Percentiles rank a stretch among this genome's conserved stretches.
These are phyloP conservation scores for Agonopterix alstromeriana DNA, from an alignment of 2,888 invertebrate species.

Conservation along the genomic window DNA sequence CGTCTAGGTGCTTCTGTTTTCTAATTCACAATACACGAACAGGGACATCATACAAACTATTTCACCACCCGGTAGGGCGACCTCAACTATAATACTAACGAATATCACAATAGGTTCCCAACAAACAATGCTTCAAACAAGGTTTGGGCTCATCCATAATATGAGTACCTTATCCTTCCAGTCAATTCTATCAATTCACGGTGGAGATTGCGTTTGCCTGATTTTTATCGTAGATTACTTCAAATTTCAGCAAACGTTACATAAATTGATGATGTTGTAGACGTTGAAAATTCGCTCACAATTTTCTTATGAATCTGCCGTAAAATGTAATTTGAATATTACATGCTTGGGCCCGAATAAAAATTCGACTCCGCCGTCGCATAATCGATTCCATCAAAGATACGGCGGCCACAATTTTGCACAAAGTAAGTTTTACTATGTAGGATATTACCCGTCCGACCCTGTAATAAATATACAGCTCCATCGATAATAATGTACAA, in stretches of 20 bases:
- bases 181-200: too few species aligned
- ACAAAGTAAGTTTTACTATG: slow-evolving; percentile 2
- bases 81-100: too few species aligned
- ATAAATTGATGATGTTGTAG: slow-evolving; percentile 8
- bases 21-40: slow-evolving; percentile 5
- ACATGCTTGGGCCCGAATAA: slow-evolving; percentile 29
- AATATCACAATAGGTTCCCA: too few species aligned
- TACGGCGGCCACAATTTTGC: slow-evolving; percentile 13
- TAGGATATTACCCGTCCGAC: slow-evolving; percentile 7
- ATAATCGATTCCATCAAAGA: slow-evolving; percentile 27
- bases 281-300: slow-evolving; percentile 21
- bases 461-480: slow-evolving; percentile 22
- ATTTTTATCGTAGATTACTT: too few species aligned
- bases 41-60: too few species aligned
- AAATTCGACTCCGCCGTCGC: slow-evolving; percentile 28
- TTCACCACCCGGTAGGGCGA: too few species aligned
- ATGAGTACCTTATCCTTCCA: too few species aligned
- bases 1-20: slow-evolving; percentile 16
- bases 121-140: too few species aligned
- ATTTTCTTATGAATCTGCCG: slow-evolving; percentile 35
- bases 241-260: background rate
- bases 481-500: slow-evolving; percentile 5
- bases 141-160: too few species aligned
- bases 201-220: too few species aligned
- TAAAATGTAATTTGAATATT: slow-evolving; percentile 51